Evolutionary conservation across 2,113 vertebrate genomes (phyloP).

Genomic region (western clawed frog (Xenopus tropicalis)): DNA sequence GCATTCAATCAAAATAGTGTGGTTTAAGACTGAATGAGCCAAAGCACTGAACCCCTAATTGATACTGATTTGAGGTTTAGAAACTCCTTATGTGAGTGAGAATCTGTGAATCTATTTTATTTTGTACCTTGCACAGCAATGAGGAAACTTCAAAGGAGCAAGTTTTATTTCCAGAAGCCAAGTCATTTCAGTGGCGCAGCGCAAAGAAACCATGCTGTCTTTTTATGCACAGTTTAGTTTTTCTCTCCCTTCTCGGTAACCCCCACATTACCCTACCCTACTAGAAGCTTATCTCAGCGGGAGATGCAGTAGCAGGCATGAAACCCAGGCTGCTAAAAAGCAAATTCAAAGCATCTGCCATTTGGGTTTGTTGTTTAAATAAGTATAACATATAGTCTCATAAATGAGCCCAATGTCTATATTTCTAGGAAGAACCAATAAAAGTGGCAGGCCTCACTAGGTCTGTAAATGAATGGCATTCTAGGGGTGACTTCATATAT

Average conservation of each 20-base stretch:
- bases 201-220: slow-evolving; percentile 19
- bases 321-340: slow-evolving; percentile 25
- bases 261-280: slow-evolving; percentile 8
- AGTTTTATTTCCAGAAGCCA: background rate
- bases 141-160: background rate
- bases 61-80: no score
- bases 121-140: background rate
- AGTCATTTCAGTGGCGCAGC: slow-evolving; percentile 13
- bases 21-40: no score
- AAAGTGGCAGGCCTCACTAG: slow-evolving; percentile 21
- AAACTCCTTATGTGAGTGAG: no score
- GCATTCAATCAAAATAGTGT: no score
- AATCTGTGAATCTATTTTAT: no score
- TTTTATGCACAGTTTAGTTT: slow-evolving; percentile 5
- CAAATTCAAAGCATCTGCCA: slow-evolving; percentile 40
- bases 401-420: slow-evolving; percentile 1
- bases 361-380: slow-evolving; percentile 34
- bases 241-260: slow-evolving; percentile 17
- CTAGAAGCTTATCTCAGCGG: slow-evolving; percentile 36
- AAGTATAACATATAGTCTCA: slow-evolving; percentile 1
- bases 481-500: slow-evolving; percentile 22
- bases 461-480: slow-evolving; percentile 15
- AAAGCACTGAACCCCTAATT: no score
- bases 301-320: slow-evolving; percentile 32
- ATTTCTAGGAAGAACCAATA: slow-evolving; percentile 28